Base-by-base conservation (phyloP, 37 sponge, comb jelly and placozoan species). In the Cladorhizidae sp. region DNA sequence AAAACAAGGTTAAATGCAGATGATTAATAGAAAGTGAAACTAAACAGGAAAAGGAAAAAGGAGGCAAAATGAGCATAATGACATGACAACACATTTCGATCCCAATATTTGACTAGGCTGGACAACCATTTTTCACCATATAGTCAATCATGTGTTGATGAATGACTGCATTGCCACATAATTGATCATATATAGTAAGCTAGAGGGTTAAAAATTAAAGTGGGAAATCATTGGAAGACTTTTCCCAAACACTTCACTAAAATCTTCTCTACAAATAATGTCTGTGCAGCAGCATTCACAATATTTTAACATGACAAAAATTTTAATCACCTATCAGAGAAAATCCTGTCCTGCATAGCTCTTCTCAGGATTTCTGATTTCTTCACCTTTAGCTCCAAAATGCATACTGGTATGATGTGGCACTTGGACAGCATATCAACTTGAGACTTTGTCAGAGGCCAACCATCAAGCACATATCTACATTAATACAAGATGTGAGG, bases 401-500 rank as follows among this genome's bases (percentile, higher is more conserved):
- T 73, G 37, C 83, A 80, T 7, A 93, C 85, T 20, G 96, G 98
- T 28, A 93, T 80, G 35, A 98, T 90, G 2, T 67, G 85, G 32
- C 80, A 88, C 25, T 93, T 82, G 20, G 74, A 82, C 45, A 98
- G 76, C 22, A 94, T 70, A 22, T 95, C 91, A 39, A 95, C 92
- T 51, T 95, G 96, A 7, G 81, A 55, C 59, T 82, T 93, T 1
- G 96, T 98, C 50, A 85, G 31, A 40, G 98, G 98, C 87, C 87
- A 98, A n/a, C 98, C 96, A 90, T 98, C 98, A 70, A 98, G 87
- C 15, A 98, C 90, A 74, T 85, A 90, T 58, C 97, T 96, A 76
- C 9, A n/a, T 59, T 11, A 39, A n/a, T 3, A 31, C 6, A 42
- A 41, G 23, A 49, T 41, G 5, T 20, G 1, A 8, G 50, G 5